Evolutionary conservation across 35 echinoderm and acorn worm genomes (phyloP), one percentile per base, ranked within the genome.

Genomic region (Stichopus chloronotus): DNA sequence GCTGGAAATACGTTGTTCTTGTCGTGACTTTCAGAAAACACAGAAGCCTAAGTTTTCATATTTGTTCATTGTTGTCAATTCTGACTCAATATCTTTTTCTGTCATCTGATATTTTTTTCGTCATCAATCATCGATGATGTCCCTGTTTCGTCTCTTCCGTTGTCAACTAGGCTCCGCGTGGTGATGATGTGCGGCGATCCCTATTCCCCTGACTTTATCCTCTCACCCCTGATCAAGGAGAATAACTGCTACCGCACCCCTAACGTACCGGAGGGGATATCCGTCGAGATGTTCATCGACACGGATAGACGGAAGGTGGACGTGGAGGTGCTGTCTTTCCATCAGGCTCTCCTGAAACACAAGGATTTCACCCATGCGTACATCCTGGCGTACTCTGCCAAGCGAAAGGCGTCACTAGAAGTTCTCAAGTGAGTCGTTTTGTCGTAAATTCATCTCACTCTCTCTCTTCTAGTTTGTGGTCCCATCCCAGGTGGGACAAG

Each of bases 301-400:
- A 92, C 93, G 5, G 95, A 94, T 20, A 95, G 93, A 84, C 87
- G 94, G 83, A 88, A 93, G 83, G 93, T 98, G 53, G 94, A 95
- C 22, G 93, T 98, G 20, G 94, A 95, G 81, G 91, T 95, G 52
- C 71, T 93, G 6, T 98, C 96, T 12, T 98, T 90, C 56, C 96
- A 98, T 59, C 93, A 94, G 65, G 90, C 69, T 30, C 91, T 59
- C 2, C 83, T 94, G 7, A 68, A 91, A 16, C 92, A 87, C 14
- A 61, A 92, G 57, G 92, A 94, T 12, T 63, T 95, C 12, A 92
- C 95, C 25, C 96, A 98, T 57, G 96, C 94, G 6, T 98, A 98
- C 78, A 98, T 98, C 65, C 83, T 98, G 12, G 94, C 93, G 11
- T 98, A 96, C 79, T 94, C 94, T 23, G 78, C 94, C 14, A 95